Conservation (phyloP, 2,113 vertebrate genomes). For the Aphyosemion australe region DNA sequence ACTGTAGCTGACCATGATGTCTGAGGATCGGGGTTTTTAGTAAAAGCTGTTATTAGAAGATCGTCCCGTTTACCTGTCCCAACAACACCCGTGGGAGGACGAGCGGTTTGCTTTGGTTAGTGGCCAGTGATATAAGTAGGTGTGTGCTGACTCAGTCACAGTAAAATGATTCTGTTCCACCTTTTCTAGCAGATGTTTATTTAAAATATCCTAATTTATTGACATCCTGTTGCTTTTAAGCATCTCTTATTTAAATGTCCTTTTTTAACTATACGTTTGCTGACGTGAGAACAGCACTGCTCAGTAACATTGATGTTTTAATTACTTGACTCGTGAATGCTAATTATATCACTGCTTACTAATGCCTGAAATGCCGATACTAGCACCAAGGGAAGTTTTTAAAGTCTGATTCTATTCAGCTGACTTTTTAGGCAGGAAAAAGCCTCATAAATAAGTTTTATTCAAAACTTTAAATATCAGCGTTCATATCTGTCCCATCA, state of each 20-base stretch:
- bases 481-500: not conserved
- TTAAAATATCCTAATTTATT: not conserved
- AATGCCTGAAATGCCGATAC: slow-evolving; percentile 76
- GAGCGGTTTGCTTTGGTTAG: too few relatives aligned
- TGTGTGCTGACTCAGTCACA: not conserved
- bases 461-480: not conserved
- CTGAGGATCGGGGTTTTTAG: too few relatives aligned
- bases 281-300: slow-evolving; percentile 30
- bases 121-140: too few relatives aligned
- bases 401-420: slow-evolving; percentile 41
- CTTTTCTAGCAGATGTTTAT: not conserved
- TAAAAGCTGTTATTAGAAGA: too few relatives aligned
- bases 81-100: too few relatives aligned
- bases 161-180: not conserved
- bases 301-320: slow-evolving; percentile 75
- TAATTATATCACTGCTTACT: slow-evolving; percentile 76
- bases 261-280: too few relatives aligned
- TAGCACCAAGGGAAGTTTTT: slow-evolving; percentile 44
- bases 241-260: too few relatives aligned
- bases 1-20: too few relatives aligned
- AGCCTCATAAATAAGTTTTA: not conserved
- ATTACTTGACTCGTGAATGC: slow-evolving; percentile 79
- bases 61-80: too few relatives aligned
- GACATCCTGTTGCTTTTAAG: not conserved
- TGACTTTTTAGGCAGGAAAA: not conserved